These are phyloP conservation scores for Passer domesticus DNA, from an alignment of 2,113 vertebrate species.

Conservation along the genomic window DNA sequence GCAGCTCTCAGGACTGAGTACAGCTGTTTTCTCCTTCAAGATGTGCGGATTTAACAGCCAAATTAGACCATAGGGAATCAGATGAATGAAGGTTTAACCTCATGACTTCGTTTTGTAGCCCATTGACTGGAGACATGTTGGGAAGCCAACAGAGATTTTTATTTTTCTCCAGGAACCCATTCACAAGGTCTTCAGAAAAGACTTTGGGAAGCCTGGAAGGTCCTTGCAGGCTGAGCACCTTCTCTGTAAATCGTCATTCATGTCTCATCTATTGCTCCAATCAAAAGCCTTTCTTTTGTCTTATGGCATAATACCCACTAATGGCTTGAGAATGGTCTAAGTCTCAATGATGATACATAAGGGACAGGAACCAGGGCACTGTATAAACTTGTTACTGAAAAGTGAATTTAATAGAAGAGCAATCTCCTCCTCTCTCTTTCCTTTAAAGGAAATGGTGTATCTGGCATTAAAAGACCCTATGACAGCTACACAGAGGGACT, in stretches of 20 bases:
- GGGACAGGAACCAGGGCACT: background rate
- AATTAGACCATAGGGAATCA: background rate
- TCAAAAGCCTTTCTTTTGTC: background rate
- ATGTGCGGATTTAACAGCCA: background rate
- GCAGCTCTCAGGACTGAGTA: background rate
- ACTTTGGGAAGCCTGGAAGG: background rate
- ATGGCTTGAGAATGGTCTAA: background rate
- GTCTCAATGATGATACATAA: background rate
- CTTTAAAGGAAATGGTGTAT: background rate
- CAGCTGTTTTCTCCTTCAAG: background rate
- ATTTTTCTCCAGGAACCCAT: background rate
- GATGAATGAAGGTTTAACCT: background rate
- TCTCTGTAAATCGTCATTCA: background rate
- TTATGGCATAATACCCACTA: background rate
- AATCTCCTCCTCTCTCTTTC: background rate
- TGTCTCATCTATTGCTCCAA: background rate
- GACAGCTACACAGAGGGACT: background rate
- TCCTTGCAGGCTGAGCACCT: background rate
- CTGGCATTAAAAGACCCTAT: rapidly evolving
- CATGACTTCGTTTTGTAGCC: background rate
- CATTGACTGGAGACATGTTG: background rate
- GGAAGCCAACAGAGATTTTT: background rate
- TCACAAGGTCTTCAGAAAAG: background rate
- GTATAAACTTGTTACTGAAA: background rate
- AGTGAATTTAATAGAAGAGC: background rate